Base-by-base conservation (phyloP, 1,140 invertebrate genomes). In the Drosophila kepulauana region DNA sequence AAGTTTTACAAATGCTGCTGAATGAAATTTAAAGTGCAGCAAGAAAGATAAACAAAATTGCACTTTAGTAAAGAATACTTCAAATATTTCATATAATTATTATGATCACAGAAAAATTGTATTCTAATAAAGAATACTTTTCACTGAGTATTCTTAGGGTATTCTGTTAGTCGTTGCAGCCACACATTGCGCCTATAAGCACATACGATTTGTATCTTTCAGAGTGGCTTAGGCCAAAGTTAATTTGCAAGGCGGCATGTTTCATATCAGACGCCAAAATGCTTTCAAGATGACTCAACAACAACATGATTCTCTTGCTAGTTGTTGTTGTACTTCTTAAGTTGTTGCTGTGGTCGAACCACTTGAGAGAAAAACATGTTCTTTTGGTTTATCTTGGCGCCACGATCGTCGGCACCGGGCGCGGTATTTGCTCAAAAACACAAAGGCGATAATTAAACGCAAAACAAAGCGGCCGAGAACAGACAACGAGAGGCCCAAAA, bases 381-480 rank as follows among this genome's bases (percentile, higher is more conserved):
- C 85, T 85, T 84, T 86, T 84, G 84, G 81, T 81, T 89, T 85
- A 89, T 89, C 85, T 89, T 89, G 85, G 85, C 85, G 85, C 85
- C 85, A 90, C 85, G 85, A 89, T 89, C 85, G 78, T 75, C 77
- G 58, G 56, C 62, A 78, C 63, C 84, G 78, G 74, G 81, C 78
- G 81, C 81, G 78, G 82, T 81, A 85, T 85, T 85, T 85, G 81
- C 82, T 85, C 45, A 74, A 75, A 86, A 86, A 73, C 67, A 87
- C 84, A 88, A 87, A 87, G 85, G 84, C 84, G 84, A 87, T 87
- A 87, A 87, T 87, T 87, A 87, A 87, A 87, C 66, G 84, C 80
- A 87, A 87, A 88, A 88, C 84, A 87, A 87, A 88, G 84, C 84
- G 74, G 79, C 76, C 76, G 57, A 86, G 79, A 86, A 85, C 77